phyloP scores from a whole-genome alignment of 2,113 vertebrate genomes.

The Pipra filicauda region DNA sequence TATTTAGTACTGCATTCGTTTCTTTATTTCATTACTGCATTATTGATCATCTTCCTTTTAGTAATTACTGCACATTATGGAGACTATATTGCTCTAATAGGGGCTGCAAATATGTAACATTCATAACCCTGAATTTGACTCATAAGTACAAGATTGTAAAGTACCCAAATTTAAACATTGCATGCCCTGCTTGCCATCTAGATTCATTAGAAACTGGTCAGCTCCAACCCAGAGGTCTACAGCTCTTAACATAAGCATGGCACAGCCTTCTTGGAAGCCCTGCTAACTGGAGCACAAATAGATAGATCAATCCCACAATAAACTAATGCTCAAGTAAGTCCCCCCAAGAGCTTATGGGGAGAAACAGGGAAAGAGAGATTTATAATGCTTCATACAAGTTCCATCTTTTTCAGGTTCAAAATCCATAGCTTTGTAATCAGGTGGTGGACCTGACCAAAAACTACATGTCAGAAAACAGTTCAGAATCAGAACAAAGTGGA shows the following conservation, averaged over 20 bases:
- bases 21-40: neutral
- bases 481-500: neutral
- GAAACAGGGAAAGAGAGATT: neutral
- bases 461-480: neutral
- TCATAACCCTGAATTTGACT: neutral
- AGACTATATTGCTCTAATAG: neutral
- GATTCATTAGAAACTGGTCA: neutral
- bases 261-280: neutral
- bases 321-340: neutral
- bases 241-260: neutral
- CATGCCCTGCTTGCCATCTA: neutral
- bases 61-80: neutral
- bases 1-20: neutral
- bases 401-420: neutral
- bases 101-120: neutral
- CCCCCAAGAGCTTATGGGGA: neutral
- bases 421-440: neutral
- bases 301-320: neutral
- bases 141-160: neutral
- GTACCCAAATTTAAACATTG: neutral
- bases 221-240: neutral
- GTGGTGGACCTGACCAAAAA: neutral
- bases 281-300: neutral
- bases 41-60: neutral
- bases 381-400: neutral